These are phyloP conservation scores for Sarcophaga bullata DNA, from an alignment of 1,140 invertebrate species.

Conservation along the genomic window DNA sequence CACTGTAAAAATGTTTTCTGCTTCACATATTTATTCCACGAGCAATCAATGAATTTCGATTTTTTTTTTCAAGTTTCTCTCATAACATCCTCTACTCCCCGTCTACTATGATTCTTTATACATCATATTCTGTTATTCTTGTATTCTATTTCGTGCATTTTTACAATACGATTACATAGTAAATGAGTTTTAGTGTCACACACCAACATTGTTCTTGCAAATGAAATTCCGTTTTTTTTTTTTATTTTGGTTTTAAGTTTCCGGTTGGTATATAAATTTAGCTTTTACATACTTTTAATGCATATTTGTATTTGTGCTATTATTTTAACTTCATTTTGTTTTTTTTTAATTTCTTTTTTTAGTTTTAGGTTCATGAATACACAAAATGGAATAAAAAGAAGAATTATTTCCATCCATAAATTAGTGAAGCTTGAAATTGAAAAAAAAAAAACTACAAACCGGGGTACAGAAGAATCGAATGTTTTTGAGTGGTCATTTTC, in stretches of 20 bases:
- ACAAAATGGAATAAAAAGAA: background rate
- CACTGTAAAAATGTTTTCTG: too few species aligned
- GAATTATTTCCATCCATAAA: constrained; percentile 27
- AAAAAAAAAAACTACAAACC: constrained; percentile 4
- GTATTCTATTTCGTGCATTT: too few species aligned
- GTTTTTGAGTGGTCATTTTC: constrained; percentile 12
- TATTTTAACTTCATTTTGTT: background rate
- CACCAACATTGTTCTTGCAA: background rate
- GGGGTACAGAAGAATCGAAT: background rate
- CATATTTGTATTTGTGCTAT: constrained; percentile 17
- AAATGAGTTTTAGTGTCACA: too few species aligned
- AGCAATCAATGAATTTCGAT: background rate
- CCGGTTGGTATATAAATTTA: constrained; percentile 38
- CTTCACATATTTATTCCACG: background rate
- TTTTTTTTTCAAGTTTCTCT: background rate
- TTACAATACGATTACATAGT: too few species aligned
- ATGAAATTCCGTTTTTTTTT: constrained; percentile 11
- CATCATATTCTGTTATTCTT: too few species aligned
- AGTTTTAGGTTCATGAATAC: background rate
- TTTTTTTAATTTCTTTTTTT: background rate
- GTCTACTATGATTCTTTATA: too few species aligned
- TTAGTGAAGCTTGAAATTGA: constrained; percentile 42
- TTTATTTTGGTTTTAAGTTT: background rate
- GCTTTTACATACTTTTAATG: constrained; percentile 2
- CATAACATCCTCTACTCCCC: too few species aligned